A percentile compares a stretch with the other conserved stretches of the same genome.
Conservation (phyloP, 2,888 invertebrate species). For the Tridacna gigas region DNA sequence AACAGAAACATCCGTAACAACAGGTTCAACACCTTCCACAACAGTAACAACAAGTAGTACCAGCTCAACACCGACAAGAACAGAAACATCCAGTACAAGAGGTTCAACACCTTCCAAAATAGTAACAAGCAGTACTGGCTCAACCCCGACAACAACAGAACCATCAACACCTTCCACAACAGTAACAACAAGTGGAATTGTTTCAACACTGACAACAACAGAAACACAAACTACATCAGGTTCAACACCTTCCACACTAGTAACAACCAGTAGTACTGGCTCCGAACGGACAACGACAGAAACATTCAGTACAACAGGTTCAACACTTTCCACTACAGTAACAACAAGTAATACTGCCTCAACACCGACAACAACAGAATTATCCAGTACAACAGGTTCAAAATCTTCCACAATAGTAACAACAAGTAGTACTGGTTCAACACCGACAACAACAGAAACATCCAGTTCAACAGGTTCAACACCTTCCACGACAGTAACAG, state of each 20-base stretch:
- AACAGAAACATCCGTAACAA: neutral
- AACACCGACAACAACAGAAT: conserved; percentile 5
- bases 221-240: neutral
- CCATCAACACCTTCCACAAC: conserved; percentile 9
- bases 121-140: neutral
- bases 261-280: no score
- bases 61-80: neutral
- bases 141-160: neutral
- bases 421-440: neutral
- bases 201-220: conserved; percentile 2
- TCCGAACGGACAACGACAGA: no score
- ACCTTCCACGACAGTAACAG: neutral
- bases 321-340: conserved; percentile 6
- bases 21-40: neutral
- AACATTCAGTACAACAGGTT: conserved; percentile 19
- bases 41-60: conserved; percentile 8
- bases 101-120: conserved; percentile 21
- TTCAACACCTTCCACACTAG: conserved; percentile 13
- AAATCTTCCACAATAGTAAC: neutral
- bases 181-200: conserved; percentile 13
- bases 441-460: neutral
- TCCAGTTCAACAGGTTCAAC: neutral
- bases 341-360: conserved; percentile 15
- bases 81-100: neutral
- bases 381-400: neutral